phyloP scores from a whole-genome alignment of 1,140 invertebrate species.

The Aphelenchoides besseyi region DNA sequence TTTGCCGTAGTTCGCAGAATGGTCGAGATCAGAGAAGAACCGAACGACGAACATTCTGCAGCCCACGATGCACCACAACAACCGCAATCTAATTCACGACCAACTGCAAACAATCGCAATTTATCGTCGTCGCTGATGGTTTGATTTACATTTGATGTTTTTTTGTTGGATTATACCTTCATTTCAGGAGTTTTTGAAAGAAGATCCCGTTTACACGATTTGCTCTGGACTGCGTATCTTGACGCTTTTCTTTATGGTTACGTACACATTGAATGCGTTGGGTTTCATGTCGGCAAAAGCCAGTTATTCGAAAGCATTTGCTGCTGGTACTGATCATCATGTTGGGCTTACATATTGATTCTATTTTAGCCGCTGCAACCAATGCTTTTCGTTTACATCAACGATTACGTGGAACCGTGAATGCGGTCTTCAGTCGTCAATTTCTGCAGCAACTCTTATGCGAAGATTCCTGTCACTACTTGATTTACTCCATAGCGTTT shows the following conservation, averaged over 20 bases:
- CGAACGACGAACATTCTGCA: background rate
- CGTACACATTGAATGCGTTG: conserved; percentile 32
- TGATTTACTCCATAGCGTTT: conserved; percentile 89
- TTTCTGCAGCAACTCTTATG: conserved; percentile 37
- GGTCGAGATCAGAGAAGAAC: conserved; percentile 6
- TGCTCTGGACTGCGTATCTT: conserved; percentile 31
- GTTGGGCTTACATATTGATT: background rate
- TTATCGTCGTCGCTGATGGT: no score
- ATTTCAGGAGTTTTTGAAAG: conserved; percentile 40
- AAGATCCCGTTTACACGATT: conserved; percentile 23
- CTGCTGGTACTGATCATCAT: conserved; percentile 32
- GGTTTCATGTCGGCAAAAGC: conserved; percentile 4
- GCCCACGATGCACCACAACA: background rate
- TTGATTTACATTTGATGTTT: no score
- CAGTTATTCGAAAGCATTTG: conserved; percentile 45
- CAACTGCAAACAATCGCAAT: no score
- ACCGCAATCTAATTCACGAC: background rate
- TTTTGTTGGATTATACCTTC: background rate
- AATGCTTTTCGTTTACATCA: conserved; percentile 89
- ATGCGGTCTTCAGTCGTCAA: conserved; percentile 39
- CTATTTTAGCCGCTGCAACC: conserved; percentile 75
- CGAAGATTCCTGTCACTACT: conserved; percentile 74
- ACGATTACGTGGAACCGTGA: conserved; percentile 70
- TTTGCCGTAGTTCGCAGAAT: no score
- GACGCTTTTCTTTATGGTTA: conserved; percentile 43